A percentile compares a stretch with the other conserved stretches of the same genome.
Evolutionary conservation across 2,888 invertebrate species (phyloP).

Genomic region (Strigamia crassipes): DNA sequence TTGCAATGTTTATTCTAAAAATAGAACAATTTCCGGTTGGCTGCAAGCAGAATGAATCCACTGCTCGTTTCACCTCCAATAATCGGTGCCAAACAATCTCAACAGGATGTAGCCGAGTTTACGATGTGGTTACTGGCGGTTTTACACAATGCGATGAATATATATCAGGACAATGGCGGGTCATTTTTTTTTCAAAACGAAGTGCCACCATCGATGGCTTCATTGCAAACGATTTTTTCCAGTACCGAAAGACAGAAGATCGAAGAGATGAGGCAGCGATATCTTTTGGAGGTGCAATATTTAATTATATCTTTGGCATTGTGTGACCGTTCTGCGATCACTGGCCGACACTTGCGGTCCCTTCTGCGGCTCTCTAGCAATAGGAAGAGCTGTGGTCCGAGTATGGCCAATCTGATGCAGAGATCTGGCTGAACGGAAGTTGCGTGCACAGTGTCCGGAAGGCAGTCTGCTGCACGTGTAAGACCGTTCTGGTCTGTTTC

Average conservation of each 20-base stretch:
- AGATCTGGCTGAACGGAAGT: too few relatives aligned
- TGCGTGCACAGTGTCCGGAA: too few relatives aligned
- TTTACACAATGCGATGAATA: slow-evolving; percentile 41
- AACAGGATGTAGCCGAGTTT: slow-evolving; percentile 45
- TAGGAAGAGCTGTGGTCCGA: too few relatives aligned
- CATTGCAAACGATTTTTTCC: slow-evolving; percentile 3
- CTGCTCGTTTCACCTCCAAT: background rate
- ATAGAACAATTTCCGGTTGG: slow-evolving; percentile 35
- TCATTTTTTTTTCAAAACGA: background rate
- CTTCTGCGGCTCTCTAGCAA: too few relatives aligned
- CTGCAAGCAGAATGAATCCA: slow-evolving; percentile 1
- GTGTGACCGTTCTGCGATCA: too few relatives aligned
- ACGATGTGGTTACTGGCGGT: slow-evolving; percentile 42
- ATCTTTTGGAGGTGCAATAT: background rate
- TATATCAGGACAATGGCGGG: background rate
- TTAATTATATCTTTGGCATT: background rate
- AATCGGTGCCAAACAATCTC: background rate
- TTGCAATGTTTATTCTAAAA: background rate
- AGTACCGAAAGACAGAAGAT: background rate
- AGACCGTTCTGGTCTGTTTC: too few relatives aligned
- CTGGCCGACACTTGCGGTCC: too few relatives aligned
- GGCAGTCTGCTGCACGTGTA: too few relatives aligned
- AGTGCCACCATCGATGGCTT: background rate
- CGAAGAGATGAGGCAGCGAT: background rate
- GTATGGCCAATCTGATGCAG: too few relatives aligned